Evolutionary conservation across 1,140 invertebrate genomes (phyloP), one percentile per base, ranked within the genome.

Genomic region (Hypothenemus hampei): DNA sequence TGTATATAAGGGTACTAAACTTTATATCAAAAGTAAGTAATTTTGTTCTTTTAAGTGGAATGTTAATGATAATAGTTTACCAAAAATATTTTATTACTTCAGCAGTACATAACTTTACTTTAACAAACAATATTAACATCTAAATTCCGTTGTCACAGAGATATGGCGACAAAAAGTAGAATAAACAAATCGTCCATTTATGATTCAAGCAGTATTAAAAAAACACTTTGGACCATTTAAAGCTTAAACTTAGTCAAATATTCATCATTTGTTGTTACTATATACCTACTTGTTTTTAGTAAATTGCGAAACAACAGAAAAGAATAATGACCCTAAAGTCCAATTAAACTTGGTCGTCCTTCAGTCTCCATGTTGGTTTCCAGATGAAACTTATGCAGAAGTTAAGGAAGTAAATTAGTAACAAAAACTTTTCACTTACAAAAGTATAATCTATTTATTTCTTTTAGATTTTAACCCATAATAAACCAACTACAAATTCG

Each of bases 1-100:
- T 57, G 59, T 75, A 39, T 75, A 62, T 57, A 69, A 70, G 59
- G 68, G 62, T 7, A 66, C 72, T 3, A 63, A 73, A 65, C 62
- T 73, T 13, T 73, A 65, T 52, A 67, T 75, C 15, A 59, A 65
- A 65, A 54, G 73, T 74, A 67, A 66, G 57, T 61, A 62, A n/a
- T n/a, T n/a, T n/a, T n/a, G n/a, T n/a, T n/a, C n/a, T n/a, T n/a
- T n/a, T n/a, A n/a, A n/a, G n/a, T n/a, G n/a, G n/a, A n/a, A n/a
- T n/a, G n/a, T n/a, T n/a, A n/a, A n/a, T n/a, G n/a, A n/a, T n/a
- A n/a, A n/a, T n/a, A n/a, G n/a, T n/a, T n/a, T n/a, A n/a, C n/a
- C n/a, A n/a, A n/a, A n/a, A n/a, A n/a, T n/a, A n/a, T n/a, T n/a
- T n/a, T n/a, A n/a, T n/a, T n/a, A n/a, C n/a, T n/a, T n/a, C n/a